A percentile compares a stretch with the other conserved stretches of the same genome.
Conservation (phyloP, 2,888 invertebrate species). For the Brachyptera putata region DNA sequence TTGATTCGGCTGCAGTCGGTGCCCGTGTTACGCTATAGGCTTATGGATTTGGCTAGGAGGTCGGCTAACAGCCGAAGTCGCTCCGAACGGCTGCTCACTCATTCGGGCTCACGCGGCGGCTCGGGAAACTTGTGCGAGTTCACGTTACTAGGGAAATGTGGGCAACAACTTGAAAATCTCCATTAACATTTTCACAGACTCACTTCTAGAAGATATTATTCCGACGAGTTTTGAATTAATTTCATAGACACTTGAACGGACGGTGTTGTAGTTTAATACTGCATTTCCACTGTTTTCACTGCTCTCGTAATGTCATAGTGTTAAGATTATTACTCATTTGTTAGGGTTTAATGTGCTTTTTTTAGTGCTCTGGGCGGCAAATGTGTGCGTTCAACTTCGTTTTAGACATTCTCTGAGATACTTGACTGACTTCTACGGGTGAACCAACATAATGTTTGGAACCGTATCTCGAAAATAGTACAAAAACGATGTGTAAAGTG, state of each 20-base stretch:
- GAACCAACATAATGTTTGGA: neutral
- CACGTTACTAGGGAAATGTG: neutral
- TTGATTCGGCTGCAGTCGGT: constrained; percentile 12
- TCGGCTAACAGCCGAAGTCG: neutral
- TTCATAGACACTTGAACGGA: too few species aligned
- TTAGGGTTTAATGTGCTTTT: constrained; percentile 1
- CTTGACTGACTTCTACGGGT: neutral
- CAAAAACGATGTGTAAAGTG: neutral
- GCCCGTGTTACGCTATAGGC: constrained; percentile 16
- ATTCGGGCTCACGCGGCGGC: neutral
- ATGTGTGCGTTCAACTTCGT: neutral
- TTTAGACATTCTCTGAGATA: constrained; percentile 3
- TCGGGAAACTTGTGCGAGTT: neutral
- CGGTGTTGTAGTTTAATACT: too few species aligned
- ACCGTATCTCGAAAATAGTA: neutral
- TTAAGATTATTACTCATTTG: constrained; percentile 6
- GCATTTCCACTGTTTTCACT: constrained; percentile 4
- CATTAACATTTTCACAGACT: neutral
- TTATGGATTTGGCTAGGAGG: constrained; percentile 17
- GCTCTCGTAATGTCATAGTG: neutral
- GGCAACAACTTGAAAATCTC: neutral
- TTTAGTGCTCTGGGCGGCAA: constrained; percentile 10
- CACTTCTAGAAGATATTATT: too few species aligned
- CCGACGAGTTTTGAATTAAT: too few species aligned
- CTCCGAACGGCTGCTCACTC: neutral